Evolutionary conservation across 2,888 invertebrate genomes (phyloP), one percentile per base, ranked within the genome.

Genomic region (Sphinx pinastri): DNA sequence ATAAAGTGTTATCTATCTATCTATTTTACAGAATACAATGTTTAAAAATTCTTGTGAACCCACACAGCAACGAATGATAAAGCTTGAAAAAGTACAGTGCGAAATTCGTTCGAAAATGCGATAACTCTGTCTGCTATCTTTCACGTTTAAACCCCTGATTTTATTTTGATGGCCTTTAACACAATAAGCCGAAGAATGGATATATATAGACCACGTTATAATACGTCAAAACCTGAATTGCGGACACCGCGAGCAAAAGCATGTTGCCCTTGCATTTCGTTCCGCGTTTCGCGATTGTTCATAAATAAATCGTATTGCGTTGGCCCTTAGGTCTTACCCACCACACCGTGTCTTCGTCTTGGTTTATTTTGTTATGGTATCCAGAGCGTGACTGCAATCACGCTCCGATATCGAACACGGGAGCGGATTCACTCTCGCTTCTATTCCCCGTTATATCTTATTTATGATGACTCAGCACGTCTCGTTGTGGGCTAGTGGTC

Each of bases 361-460:
- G 19, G 25, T 19, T 47, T 49, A 2, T 63, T 63, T 19, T 19
- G 47, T 63, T 19, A 63, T 47, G 12, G 60, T 12, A 49, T 49
- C 19, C 59, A 68, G 70, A 70, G 67, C 70, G 70, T 67, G 67
- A 70, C 70, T 19, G 19, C 58, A 70, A 58, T 38, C 38, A 38
- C 38, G 38, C 55, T 16, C 38, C 52, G 45, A 70, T 68, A 67
- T 67, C 67, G 67, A 51, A 52, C 52, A 69, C 45, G 63, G 59
- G 69, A 58, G 52, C 54, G 47, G 57, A 31, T 47, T 52, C 67
- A 70, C 70, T 70, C 67, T 70, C 70, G 52, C 70, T 70, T 25
- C 54, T n/a, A 52, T n/a, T 31, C 10, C 55, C 57, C 70, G 58
- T 70, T 70, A 70, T 51, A 16, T 16, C 38, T 68, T 60, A 69